Evolutionary conservation across 2,888 invertebrate species (phyloP).

Genomic region (Scaeva pyrastri): DNA sequence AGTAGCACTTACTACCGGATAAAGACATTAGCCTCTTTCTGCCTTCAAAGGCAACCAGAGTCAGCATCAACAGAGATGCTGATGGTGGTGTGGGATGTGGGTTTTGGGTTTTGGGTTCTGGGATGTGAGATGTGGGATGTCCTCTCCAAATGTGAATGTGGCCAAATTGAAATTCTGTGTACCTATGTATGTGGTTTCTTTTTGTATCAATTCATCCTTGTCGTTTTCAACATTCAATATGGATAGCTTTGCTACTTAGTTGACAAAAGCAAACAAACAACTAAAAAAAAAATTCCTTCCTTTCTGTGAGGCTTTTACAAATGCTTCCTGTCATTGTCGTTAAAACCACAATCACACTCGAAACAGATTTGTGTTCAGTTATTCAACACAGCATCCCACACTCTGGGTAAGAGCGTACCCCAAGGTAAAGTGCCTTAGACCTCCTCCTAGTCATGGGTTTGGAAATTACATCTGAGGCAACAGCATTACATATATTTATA

Average conservation of each 20-base stretch:
- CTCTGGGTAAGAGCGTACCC: neutral
- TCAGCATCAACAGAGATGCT: neutral
- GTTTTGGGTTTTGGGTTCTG: neutral
- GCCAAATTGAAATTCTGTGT: conserved; percentile 69
- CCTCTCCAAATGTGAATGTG: conserved; percentile 46
- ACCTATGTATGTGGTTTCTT: conserved; percentile 50
- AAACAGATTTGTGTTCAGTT: conserved; percentile 34
- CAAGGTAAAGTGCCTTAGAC: conserved; percentile 18
- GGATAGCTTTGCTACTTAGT: conserved; percentile 39
- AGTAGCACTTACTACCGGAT: conserved; percentile 53
- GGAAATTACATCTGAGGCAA: conserved; percentile 38
- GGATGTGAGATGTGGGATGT: neutral
- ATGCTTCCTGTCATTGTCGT: conserved; percentile 55
- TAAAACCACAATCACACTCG: conserved; percentile 63
- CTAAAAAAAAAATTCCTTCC: conserved; percentile 19
- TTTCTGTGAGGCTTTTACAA: conserved; percentile 35
- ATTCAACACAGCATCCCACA: conserved; percentile 35
- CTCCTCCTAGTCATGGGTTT: conserved; percentile 14
- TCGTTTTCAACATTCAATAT: conserved; percentile 42
- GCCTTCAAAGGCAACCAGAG: neutral
- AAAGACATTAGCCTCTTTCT: conserved; percentile 52
- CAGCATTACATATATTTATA: neutral
- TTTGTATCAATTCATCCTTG: conserved; percentile 60
- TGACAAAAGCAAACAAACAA: conserved; percentile 18
- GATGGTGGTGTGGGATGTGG: neutral